A percentile compares a stretch with the other conserved stretches of the same genome.
Conservation (phyloP, 2,797 vertebrate species). For the Alcedo atthis region DNA sequence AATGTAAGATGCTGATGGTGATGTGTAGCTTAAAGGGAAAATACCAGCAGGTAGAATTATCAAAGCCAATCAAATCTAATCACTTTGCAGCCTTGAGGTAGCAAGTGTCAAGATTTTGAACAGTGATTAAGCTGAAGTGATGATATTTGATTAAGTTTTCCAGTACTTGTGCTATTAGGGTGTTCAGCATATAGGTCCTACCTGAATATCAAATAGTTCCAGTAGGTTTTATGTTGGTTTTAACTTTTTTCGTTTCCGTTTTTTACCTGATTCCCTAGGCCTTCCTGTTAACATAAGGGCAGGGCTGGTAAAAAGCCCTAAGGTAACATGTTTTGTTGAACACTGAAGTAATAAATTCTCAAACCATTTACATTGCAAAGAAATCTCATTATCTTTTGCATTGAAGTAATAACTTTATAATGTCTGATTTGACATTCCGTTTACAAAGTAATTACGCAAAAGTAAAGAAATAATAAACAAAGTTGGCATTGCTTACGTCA, state of each 20-base stretch:
- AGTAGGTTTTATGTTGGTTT: constrained; percentile 87
- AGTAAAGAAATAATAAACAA: constrained; percentile 51
- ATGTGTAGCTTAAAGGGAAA: constrained; percentile 72
- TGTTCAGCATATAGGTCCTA: constrained; percentile 84
- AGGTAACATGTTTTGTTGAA: constrained; percentile 62
- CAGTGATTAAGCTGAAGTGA: constrained; percentile 75
- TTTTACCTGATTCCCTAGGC: constrained; percentile 95
- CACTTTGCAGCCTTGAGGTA: constrained; percentile 69
- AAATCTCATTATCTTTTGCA: constrained; percentile 50
- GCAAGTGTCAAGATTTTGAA: constrained; percentile 75
- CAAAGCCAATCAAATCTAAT: constrained; percentile 78
- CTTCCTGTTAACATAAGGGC: constrained; percentile 95
- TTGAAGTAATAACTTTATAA: constrained; percentile 40
- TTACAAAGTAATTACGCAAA: constrained; percentile 13
- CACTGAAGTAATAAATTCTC: constrained; percentile 80
- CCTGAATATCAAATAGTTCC: constrained; percentile 89
- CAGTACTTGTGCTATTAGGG: constrained; percentile 74
- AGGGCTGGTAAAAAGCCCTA: constrained; percentile 77
- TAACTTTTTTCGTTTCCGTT: constrained; percentile 95
- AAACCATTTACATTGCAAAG: constrained; percentile 80
- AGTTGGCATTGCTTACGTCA: constrained; percentile 32
- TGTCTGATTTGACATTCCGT: constrained; percentile 5
- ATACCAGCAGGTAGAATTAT: constrained; percentile 71
- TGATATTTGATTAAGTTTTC: constrained; percentile 68
- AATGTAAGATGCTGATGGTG: constrained; percentile 68